Percentiles rank a stretch among this genome's conserved stretches.
These are phyloP conservation scores for Tragelaphus imberbis DNA, from an alignment of 2,113 vertebrate species.

Conservation along the genomic window DNA sequence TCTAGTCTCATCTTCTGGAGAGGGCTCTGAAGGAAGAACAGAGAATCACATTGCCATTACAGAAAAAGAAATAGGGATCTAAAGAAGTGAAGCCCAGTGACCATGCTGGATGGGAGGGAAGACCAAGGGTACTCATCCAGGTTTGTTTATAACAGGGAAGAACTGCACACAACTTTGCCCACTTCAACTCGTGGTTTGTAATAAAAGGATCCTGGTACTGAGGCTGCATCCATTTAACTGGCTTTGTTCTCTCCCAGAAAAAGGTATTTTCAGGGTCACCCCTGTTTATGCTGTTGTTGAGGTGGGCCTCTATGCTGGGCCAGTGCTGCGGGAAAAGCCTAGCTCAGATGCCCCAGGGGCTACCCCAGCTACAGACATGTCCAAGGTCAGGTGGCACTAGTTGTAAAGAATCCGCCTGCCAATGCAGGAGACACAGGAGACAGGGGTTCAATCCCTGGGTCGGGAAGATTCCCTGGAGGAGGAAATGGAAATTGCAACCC, in stretches of 20 bases:
- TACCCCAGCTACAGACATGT: not conserved
- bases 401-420: not conserved
- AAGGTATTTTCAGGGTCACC: not conserved
- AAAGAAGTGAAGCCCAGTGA: not conserved
- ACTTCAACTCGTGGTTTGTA: not conserved
- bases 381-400: not conserved
- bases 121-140: not conserved
- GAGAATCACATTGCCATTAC: not conserved
- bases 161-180: not conserved
- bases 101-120: not conserved
- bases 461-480: not conserved
- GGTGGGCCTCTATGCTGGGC: not conserved
- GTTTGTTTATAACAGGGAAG: not conserved
- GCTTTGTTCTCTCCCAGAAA: not conserved
- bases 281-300: not conserved
- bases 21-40: not conserved
- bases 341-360: not conserved
- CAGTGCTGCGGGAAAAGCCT: not conserved
- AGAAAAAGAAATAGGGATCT: not conserved
- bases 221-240: not conserved
- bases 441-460: not conserved
- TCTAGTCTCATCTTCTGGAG: not conserved
- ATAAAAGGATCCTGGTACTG: not conserved
- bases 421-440: not conserved
- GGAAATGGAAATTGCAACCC: not conserved